Conservation (phyloP, 2,888 invertebrate species). For the Salticus scenicus region DNA sequence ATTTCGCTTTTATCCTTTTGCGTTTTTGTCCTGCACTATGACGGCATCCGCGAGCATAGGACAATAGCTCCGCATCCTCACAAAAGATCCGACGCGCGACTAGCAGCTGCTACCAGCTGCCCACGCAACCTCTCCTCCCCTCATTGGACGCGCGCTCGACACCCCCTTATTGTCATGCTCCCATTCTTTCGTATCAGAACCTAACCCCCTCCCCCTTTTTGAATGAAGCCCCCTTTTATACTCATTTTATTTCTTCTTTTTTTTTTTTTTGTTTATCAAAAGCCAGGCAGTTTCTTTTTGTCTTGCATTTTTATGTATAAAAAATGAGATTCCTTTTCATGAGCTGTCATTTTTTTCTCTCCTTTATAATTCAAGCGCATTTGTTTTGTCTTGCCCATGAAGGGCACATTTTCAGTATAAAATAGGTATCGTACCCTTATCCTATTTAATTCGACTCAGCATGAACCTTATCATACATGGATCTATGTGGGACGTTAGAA, state of each 20-base stretch:
- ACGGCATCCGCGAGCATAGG: slow-evolving; percentile 6
- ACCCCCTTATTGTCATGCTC: slow-evolving; percentile 14
- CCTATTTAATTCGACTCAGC: neutral
- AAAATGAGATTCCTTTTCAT: slow-evolving; percentile 15
- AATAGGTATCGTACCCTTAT: neutral
- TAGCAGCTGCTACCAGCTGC: neutral
- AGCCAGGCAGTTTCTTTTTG: slow-evolving; percentile 1
- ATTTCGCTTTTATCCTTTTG: neutral
- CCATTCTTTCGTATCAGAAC: slow-evolving; percentile 13
- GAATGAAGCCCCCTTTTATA: no score
- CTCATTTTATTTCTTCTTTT: neutral
- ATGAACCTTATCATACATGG: neutral
- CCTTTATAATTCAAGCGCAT: neutral
- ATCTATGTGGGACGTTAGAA: no score
- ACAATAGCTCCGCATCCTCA: slow-evolving; percentile 9
- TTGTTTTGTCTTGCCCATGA: slow-evolving; percentile 13
- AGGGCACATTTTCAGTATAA: slow-evolving; percentile 4
- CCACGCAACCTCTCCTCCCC: neutral
- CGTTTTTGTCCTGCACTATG: slow-evolving; percentile 10
- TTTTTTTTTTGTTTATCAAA: neutral
- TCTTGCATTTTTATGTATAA: slow-evolving; percentile 15
- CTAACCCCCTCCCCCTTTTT: neutral
- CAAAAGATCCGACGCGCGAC: slow-evolving; percentile 19
- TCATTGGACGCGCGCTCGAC: neutral
- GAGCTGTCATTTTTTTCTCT: slow-evolving; percentile 6